Conservation (phyloP, 2,888 invertebrate genomes). For the Sminthurinus aureus region DNA sequence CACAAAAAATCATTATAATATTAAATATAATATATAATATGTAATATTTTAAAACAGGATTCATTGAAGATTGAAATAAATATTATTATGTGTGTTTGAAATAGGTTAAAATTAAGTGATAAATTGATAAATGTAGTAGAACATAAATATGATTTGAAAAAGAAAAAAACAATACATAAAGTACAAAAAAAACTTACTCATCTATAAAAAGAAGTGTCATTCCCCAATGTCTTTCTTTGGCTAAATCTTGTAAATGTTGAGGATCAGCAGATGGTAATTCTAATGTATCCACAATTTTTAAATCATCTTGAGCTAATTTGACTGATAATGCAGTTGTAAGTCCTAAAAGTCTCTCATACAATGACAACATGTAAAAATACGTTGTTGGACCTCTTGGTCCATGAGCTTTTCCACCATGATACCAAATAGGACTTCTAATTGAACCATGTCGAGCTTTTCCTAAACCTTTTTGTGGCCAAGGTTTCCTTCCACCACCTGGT, state of each 20-base stretch:
- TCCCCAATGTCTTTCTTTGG: constrained; percentile 91
- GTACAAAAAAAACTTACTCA: constrained; percentile 70
- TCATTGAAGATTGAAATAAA: no score
- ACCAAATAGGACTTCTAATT: constrained; percentile 85
- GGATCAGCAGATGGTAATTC: constrained; percentile 85
- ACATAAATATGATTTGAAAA: no score
- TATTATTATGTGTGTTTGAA: no score
- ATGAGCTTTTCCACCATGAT: constrained; percentile 82
- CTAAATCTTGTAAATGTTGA: constrained; percentile 78
- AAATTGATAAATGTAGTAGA: no score
- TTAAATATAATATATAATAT: neutral
- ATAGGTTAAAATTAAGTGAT: no score
- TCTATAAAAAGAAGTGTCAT: constrained; percentile 94
- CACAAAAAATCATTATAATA: constrained; percentile 2
- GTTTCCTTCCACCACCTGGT: constrained; percentile 88
- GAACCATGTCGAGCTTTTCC: constrained; percentile 93
- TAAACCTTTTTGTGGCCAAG: constrained; percentile 95
- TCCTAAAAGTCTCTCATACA: constrained; percentile 77
- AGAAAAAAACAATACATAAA: neutral
- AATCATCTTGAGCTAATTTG: constrained; percentile 91
- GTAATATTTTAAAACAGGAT: neutral
- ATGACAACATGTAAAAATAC: constrained; percentile 93
- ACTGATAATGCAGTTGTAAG: constrained; percentile 83
- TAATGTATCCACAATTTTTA: constrained; percentile 86
- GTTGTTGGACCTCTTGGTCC: constrained; percentile 92